Conservation (phyloP, 35 echinoderm and acorn worm genomes). For the Apostichopus japonicus region DNA sequence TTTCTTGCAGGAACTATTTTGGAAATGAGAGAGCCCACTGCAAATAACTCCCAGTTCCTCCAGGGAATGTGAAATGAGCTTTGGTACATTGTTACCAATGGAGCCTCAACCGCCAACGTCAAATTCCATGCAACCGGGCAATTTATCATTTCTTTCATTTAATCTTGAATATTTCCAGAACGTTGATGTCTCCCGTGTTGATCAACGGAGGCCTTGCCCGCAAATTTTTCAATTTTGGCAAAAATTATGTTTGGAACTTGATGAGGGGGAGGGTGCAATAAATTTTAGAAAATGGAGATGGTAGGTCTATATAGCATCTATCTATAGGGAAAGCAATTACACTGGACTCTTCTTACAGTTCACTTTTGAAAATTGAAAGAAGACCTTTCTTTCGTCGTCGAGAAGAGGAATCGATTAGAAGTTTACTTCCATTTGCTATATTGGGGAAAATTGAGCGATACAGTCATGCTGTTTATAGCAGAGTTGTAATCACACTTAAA, state of each 20-base stretch:
- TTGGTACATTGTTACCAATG: constrained; percentile 43
- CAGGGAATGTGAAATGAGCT: constrained; percentile 34
- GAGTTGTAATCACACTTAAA: not conserved
- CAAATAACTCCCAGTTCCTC: constrained; percentile 26
- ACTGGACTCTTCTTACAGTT: constrained; percentile 5
- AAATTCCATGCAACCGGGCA: constrained; percentile 23
- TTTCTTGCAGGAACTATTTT: constrained; percentile 3
- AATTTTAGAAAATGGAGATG: constrained; percentile 29
- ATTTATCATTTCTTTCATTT: constrained; percentile 35
- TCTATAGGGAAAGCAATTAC: constrained; percentile 33
- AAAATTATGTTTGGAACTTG: constrained; percentile 47
- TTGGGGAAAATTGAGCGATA: not conserved
- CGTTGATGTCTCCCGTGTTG: constrained; percentile 48
- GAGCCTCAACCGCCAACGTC: constrained; percentile 14
- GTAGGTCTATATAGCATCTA: no score
- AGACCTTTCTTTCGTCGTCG: not conserved
- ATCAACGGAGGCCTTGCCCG: not conserved
- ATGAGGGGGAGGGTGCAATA: constrained; percentile 23
- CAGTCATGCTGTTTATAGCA: not conserved
- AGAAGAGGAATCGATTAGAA: not conserved
- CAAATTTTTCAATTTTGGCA: constrained; percentile 39
- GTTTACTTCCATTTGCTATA: not conserved
- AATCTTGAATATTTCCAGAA: constrained; percentile 36
- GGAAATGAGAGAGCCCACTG: not conserved
- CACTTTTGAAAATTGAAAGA: not conserved